phyloP scores from a whole-genome alignment of 64 coral and sea anemone species.

The Actinia equina region DNA sequence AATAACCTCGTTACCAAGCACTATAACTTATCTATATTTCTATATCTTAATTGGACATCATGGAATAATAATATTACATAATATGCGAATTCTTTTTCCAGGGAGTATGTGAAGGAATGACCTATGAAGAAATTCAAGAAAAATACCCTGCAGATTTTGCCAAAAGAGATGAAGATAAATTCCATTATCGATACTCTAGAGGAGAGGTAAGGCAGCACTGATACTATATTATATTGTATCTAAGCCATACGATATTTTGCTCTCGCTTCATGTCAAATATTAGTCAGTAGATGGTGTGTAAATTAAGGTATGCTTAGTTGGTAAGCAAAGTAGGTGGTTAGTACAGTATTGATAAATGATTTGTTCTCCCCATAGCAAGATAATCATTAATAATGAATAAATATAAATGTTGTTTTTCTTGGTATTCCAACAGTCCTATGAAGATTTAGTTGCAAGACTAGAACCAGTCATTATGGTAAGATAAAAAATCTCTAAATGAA shows the following conservation, averaged over 20 bases:
- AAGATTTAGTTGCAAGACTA: conserved; percentile 83
- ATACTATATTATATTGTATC: no score
- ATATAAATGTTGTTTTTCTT: not conserved
- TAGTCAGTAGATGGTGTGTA: no score
- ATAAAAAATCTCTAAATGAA: not conserved
- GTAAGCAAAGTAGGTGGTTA: no score
- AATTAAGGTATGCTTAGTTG: no score
- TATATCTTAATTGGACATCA: no score
- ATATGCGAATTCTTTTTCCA: conserved; percentile 9
- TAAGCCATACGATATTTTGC: no score
- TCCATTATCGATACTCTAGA: conserved; percentile 87
- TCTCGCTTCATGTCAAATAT: no score
- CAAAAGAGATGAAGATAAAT: conserved; percentile 94
- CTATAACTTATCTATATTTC: no score
- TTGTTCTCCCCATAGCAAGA: no score
- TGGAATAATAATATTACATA: no score
- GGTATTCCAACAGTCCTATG: conserved; percentile 66
- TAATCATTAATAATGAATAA: not conserved
- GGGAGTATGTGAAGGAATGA: conserved; percentile 99
- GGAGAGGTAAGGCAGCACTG: conserved; percentile 59
- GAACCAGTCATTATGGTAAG: conserved; percentile 67
- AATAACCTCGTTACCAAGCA: no score
- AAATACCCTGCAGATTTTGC: conserved; percentile 94
- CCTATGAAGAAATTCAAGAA: conserved; percentile 96
- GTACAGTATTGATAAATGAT: no score